Conservation (phyloP, 2,888 invertebrate genomes). For the Agrotis segetum region DNA sequence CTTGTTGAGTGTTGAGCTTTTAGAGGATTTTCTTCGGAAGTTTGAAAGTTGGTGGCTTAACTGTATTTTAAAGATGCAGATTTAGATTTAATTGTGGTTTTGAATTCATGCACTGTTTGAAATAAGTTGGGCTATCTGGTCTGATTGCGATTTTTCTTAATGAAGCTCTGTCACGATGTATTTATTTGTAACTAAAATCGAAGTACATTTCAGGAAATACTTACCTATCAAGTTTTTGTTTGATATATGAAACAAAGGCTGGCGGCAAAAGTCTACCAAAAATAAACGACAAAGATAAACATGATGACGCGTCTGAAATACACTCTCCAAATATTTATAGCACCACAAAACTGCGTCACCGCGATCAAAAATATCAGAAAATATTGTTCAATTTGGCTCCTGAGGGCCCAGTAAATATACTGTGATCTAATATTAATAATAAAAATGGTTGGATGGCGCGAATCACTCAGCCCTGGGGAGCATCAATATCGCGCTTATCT, state of each 20-base stretch:
- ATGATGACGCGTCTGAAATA: constrained; percentile 25
- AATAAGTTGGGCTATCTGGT: too few species aligned
- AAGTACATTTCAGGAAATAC: too few species aligned
- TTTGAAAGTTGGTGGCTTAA: constrained; percentile 31
- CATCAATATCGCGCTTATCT: constrained; percentile 77
- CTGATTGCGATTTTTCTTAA: neutral
- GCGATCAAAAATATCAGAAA: constrained; percentile 46
- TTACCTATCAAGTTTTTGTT: too few species aligned
- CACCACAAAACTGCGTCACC: constrained; percentile 40
- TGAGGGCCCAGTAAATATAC: constrained; percentile 61
- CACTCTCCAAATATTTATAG: constrained; percentile 44
- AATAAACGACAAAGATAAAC: constrained; percentile 45
- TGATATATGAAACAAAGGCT: too few species aligned
- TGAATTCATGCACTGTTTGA: too few species aligned
- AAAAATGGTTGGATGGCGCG: constrained; percentile 69
- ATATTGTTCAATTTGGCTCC: constrained; percentile 63
- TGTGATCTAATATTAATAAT: constrained; percentile 68
- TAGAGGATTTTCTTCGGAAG: constrained; percentile 31
- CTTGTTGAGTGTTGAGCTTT: constrained; percentile 49
- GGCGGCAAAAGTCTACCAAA: constrained; percentile 12
- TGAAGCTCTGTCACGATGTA: neutral
- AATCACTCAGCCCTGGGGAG: constrained; percentile 72
- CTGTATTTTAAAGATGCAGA: constrained; percentile 31
- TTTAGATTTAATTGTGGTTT: constrained; percentile 15
- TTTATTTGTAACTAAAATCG: neutral